Evolutionary conservation across 2,797 vertebrate genomes (phyloP).

Genomic region (Iguana delicatissima): DNA sequence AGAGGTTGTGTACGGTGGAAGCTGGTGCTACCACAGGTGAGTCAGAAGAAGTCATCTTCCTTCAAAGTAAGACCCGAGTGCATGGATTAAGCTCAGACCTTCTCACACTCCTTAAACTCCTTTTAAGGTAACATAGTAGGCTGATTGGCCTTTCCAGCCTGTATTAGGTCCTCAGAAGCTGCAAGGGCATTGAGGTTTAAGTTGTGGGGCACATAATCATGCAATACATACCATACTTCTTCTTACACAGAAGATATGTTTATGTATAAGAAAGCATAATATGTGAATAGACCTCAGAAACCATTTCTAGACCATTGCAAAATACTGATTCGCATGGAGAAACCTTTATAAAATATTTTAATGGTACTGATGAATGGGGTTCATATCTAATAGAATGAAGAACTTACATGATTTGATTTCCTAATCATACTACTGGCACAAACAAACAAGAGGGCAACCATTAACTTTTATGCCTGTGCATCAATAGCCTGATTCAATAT

Average conservation of each 20-base stretch:
- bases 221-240: neutral
- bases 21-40: neutral
- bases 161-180: neutral
- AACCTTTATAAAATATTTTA: neutral
- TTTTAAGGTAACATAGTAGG: no score
- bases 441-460: neutral
- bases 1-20: neutral
- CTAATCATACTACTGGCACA: neutral
- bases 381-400: neutral
- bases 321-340: conserved; percentile 6
- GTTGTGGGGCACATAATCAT: neutral
- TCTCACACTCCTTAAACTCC: neutral
- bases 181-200: neutral
- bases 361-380: neutral
- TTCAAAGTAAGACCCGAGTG: neutral
- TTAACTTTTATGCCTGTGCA: neutral
- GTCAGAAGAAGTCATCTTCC: neutral
- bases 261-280: no score
- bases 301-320: no score
- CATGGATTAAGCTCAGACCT: neutral
- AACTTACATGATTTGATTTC: neutral
- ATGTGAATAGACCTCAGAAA: no score
- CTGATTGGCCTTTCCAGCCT: neutral
- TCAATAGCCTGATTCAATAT: neutral
- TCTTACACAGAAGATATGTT: no score